Evolutionary conservation across 2,113 vertebrate genomes (phyloP).

Genomic region (Scartelaos histophorus): DNA sequence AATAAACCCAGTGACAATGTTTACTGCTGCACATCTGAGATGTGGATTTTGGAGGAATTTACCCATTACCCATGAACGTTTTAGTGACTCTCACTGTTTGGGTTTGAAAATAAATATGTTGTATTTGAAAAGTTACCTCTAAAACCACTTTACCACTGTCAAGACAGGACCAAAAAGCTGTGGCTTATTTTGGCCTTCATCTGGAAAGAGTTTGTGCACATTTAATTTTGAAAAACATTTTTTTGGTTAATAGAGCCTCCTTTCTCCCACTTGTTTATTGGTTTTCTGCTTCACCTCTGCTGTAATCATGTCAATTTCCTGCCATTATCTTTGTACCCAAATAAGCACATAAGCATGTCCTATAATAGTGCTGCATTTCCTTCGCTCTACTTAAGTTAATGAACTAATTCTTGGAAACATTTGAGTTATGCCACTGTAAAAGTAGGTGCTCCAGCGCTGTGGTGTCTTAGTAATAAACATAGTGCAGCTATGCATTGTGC

Average conservation of each 20-base stretch:
- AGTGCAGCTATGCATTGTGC: conserved; percentile 23
- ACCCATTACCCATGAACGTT: conserved; percentile 52
- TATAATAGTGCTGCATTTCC: conserved; percentile 47
- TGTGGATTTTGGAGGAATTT: conserved; percentile 50
- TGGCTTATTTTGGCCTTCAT: conserved; percentile 40
- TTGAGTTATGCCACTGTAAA: conserved; percentile 44
- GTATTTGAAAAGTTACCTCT: conserved; percentile 32
- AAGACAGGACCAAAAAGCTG: conserved; percentile 26
- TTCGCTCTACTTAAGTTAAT: conserved; percentile 46
- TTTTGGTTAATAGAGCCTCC: conserved; percentile 21
- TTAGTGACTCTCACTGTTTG: conserved; percentile 20
- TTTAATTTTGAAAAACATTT: conserved; percentile 23
- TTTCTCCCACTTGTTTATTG: conserved; percentile 46
- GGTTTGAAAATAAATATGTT: conserved; percentile 57
- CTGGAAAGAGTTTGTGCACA: conserved; percentile 33
- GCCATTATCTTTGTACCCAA: conserved; percentile 65
- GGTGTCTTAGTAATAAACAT: conserved; percentile 31
- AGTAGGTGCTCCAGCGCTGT: conserved; percentile 42
- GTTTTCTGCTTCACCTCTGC: conserved; percentile 32
- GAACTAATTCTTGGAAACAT: conserved; percentile 52
- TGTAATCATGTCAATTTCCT: conserved; percentile 66
- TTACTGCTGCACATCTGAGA: conserved; percentile 39
- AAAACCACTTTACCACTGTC: conserved; percentile 53
- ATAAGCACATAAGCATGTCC: conserved; percentile 48
- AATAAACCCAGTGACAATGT: conserved; percentile 62